A percentile compares a stretch with the other conserved stretches of the same genome.
Evolutionary conservation across 2,797 vertebrate species (phyloP).

Genomic region (Apogon talboti): DNA sequence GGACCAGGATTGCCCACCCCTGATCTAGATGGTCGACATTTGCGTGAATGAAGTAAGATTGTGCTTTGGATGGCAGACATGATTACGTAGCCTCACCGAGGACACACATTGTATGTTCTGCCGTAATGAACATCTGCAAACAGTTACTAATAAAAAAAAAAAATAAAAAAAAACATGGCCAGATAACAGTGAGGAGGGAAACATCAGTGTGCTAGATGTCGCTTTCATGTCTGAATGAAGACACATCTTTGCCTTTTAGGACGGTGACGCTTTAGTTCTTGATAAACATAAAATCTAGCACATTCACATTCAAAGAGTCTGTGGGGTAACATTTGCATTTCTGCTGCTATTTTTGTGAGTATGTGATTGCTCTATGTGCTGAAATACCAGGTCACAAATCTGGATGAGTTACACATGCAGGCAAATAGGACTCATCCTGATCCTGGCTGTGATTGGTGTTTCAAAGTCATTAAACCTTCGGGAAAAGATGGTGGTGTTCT

Average conservation of each 20-base stretch:
- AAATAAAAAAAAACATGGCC: no score
- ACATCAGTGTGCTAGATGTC: neutral
- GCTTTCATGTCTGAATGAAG: no score
- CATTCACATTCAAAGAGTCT: constrained; percentile 12
- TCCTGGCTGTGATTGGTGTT: constrained; percentile 27
- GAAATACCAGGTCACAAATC: constrained; percentile 28
- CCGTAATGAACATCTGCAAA: constrained; percentile 41
- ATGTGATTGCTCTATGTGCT: constrained; percentile 5
- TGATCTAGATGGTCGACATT: constrained; percentile 28
- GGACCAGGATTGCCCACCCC: no score
- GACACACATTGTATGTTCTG: constrained; percentile 23
- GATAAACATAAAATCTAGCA: constrained; percentile 9
- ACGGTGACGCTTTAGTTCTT: neutral
- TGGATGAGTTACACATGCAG: constrained; percentile 33
- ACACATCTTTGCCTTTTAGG: constrained; percentile 4
- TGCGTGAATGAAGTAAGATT: constrained; percentile 24
- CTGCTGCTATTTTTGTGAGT: constrained; percentile 17
- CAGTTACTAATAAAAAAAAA: neutral
- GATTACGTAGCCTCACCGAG: constrained; percentile 24
- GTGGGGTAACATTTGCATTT: constrained; percentile 40
- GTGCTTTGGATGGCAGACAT: constrained; percentile 6
- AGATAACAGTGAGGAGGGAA: constrained; percentile 7
- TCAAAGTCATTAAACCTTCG: constrained; percentile 31
- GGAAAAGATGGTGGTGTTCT: constrained; percentile 29
- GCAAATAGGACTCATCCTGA: constrained; percentile 36